A percentile compares a stretch with the other conserved stretches of the same genome.
These are phyloP conservation scores for Drosophila athabasca DNA, from an alignment of 1,140 invertebrate genomes.

Conservation along the genomic window DNA sequence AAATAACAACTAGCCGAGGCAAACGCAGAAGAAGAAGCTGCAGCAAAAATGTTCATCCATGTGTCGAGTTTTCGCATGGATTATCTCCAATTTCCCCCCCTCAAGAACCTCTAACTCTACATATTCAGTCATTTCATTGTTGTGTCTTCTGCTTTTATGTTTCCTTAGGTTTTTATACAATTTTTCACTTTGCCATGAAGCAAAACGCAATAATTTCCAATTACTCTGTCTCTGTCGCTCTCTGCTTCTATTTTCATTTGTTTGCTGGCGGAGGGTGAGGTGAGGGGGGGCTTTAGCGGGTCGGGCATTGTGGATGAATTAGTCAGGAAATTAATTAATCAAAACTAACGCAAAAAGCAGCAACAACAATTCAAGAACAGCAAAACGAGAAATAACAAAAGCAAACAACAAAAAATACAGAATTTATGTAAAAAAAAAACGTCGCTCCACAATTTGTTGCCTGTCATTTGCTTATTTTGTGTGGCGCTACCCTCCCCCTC, in stretches of 20 bases:
- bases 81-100: too few relatives aligned
- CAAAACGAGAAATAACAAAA: conserved; percentile 29
- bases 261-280: conserved; percentile 19
- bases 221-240: conserved; percentile 30
- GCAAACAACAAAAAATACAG: conserved; percentile 12
- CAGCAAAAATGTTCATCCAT: too few relatives aligned
- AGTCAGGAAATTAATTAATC: conserved; percentile 83
- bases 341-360: conserved; percentile 71
- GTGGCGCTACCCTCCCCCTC: conserved; percentile 25
- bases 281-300: conserved; percentile 71
- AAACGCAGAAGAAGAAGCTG: too few relatives aligned
- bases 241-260: conserved; percentile 26
- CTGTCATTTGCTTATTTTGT: conserved; percentile 73
- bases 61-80: too few relatives aligned
- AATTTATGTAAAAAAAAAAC: conserved; percentile 37
- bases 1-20: too few relatives aligned
- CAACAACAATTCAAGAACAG: conserved; percentile 42
- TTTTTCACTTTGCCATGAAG: conserved; percentile 32
- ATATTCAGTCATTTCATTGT: neutral
- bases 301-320: conserved; percentile 80
- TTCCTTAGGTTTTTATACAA: conserved; percentile 23
- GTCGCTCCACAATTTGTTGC: conserved; percentile 72
- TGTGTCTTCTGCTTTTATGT: conserved; percentile 4
- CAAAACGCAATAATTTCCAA: conserved; percentile 52
- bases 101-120: too few relatives aligned